Evolutionary conservation across 2,888 invertebrate genomes (phyloP).

Genomic region (Patella caerulea): DNA sequence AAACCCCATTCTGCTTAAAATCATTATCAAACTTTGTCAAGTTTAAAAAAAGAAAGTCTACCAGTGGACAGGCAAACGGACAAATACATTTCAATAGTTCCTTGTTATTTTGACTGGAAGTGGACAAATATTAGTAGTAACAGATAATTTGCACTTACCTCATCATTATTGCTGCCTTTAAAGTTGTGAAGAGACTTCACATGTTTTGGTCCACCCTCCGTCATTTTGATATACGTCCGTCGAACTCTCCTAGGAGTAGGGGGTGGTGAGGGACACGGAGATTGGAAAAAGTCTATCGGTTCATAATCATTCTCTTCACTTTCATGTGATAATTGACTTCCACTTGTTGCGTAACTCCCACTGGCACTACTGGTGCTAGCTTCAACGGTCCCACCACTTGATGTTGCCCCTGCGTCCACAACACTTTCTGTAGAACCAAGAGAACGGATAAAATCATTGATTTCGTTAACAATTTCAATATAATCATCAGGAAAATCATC

Average conservation of each 20-base stretch:
- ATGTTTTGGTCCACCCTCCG: constrained; percentile 57
- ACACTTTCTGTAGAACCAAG: constrained; percentile 38
- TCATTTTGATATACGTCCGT: constrained; percentile 47
- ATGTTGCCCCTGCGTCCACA: neutral
- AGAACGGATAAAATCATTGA: constrained; percentile 62
- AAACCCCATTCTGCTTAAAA: too few species aligned
- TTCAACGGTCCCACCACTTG: constrained; percentile 13
- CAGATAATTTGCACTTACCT: constrained; percentile 75
- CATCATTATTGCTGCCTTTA: constrained; percentile 97
- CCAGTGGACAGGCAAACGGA: too few species aligned
- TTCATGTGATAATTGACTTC: constrained; percentile 18
- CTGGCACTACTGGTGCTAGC: constrained; percentile 25
- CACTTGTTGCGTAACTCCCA: constrained; percentile 21
- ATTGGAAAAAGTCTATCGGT: constrained; percentile 36
- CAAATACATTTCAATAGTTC: too few species aligned
- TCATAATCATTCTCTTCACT: constrained; percentile 51
- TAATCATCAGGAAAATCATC: constrained; percentile 56
- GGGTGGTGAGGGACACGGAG: constrained; percentile 26
- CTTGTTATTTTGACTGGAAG: too few species aligned
- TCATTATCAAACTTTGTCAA: too few species aligned
- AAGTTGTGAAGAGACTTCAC: constrained; percentile 95
- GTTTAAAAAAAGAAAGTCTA: too few species aligned
- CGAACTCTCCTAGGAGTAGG: constrained; percentile 46
- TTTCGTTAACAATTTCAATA: constrained; percentile 63
- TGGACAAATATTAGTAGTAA: neutral